Base-by-base conservation (phyloP, 2,888 invertebrate species). In the Argynnis bischoffii region DNA sequence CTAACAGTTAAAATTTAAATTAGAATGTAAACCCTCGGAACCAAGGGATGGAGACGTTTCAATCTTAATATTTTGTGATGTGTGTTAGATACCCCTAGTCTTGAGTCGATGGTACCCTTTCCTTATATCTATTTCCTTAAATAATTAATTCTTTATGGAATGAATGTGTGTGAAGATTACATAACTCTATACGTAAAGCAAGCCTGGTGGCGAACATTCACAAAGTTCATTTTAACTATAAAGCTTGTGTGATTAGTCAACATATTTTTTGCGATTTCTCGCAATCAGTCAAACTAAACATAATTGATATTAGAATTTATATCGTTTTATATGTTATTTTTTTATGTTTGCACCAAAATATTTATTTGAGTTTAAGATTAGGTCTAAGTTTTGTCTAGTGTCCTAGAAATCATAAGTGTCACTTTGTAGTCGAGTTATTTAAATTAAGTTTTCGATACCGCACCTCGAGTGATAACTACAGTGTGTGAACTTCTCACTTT, bases 201-300 rank as follows among this genome's bases (percentile, higher is more conserved):
- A 70, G 77, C 75, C 79, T 76, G 83, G 82, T 80, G 84, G 84
- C 54, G 41, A 55, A 54, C 59, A 63, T 66, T 71, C 73, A 59
- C 69, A 16, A 61, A 16, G 59, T 70, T 72, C 69, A 71, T 72
- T 64, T 72, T 70, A 69, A 69, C 74, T 67, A 72, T 72, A 72
- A 89, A 87, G 92, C 92, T 92, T 91, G 89, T 90, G 90, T 90
- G 90, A 89, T 90, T 91, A 89, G 90, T 91, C 84, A 80, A 85
- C 80, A 82, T 79, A 63, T 75, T 71, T 76, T 87, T 86, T 85
- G 89, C 90, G 86, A 85, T 81, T 79, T 78, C 73, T 82, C 87
- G 88, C 90, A 82, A 75, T 81, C 87, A 88, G 88, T 90, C 88
- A 87, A 76, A 73, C 55, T 74, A 67, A 65, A 81, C 79, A 81